Base-by-base conservation (phyloP, 2,888 invertebrate species). In the Coremacera marginata region DNA sequence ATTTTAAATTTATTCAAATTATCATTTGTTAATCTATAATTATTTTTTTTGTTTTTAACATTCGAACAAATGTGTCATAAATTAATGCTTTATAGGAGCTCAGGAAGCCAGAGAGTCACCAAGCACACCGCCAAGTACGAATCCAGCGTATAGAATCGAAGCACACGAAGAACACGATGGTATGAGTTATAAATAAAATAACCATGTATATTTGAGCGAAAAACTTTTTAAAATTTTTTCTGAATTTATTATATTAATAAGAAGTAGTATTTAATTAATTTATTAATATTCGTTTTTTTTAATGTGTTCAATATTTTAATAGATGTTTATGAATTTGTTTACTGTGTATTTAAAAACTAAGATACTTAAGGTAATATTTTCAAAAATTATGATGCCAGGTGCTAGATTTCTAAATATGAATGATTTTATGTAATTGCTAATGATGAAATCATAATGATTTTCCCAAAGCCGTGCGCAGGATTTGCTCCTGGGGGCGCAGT, bases 131-230 rank as follows among this genome's bases (percentile, higher is more conserved):
- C 89, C 89, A 78, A 89, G 88, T 81, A 84, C 82, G 79, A 89
- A 89, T 86, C 89, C 89, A 77, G 89, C 88, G 80, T 90, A 88
- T 81, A 87, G 86, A 83, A 89, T 89, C 73, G 90, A 89, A 77
- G 79, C 85, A 73, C 87, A 81, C 82, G 88, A 88, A 76, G 87
- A 86, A 81, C 85, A 87, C 79, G 87, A 87, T 83, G 87, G 87
- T 87, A 87, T 84, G 85, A 70, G 22, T 60, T 7, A 37, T 57
- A 22, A 37, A 31, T 34, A 51, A 34, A 60, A 60, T 60, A 60
- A 22, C 25, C 8, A 2, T 31, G 25, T 34, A 34, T 34, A 34
- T 31, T 31, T 5, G 16, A 31, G 5, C 31, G 27, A 63, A 25
- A 31, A 31, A 22, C 44, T 44, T 44, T 62, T 62, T 14, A 60